A percentile compares a stretch with the other conserved stretches of the same genome.
Conservation (phyloP, 2,888 invertebrate genomes). For the Calameuta pallipes region DNA sequence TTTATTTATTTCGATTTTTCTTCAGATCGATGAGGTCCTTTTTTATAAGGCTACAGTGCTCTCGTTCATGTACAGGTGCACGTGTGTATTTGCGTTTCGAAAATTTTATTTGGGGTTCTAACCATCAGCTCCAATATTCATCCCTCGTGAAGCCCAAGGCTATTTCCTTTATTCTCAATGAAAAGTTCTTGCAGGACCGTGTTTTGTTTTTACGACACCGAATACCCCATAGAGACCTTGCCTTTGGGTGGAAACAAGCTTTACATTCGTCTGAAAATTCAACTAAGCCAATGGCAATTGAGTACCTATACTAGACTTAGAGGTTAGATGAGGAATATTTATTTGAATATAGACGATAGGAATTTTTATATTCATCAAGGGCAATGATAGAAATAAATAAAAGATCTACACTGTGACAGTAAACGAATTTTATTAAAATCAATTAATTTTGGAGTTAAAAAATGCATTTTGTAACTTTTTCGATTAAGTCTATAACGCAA, state of each 20-base stretch:
- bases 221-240: not conserved
- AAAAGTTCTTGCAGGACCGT: not conserved
- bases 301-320: not conserved
- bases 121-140: not conserved
- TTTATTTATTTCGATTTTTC: not conserved
- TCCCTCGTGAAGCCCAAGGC: not conserved
- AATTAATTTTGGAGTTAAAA: too few relatives aligned
- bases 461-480: too few relatives aligned
- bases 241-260: not conserved
- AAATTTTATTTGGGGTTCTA: not conserved
- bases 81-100: not conserved
- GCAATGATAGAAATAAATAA: too few relatives aligned
- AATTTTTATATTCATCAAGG: not conserved
- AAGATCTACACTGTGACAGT: not conserved
- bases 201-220: not conserved
- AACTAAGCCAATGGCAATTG: not conserved
- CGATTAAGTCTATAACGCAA: too few relatives aligned
- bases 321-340: not conserved
- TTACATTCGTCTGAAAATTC: not conserved
- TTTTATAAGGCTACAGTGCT: not conserved
- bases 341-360: not conserved
- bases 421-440: not conserved
- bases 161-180: not conserved
- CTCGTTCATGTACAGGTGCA: not conserved
- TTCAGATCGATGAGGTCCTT: not conserved